Evolutionary conservation across 1,140 invertebrate genomes (phyloP).

Genomic region (Carcinoscorpius rotundicauda): DNA sequence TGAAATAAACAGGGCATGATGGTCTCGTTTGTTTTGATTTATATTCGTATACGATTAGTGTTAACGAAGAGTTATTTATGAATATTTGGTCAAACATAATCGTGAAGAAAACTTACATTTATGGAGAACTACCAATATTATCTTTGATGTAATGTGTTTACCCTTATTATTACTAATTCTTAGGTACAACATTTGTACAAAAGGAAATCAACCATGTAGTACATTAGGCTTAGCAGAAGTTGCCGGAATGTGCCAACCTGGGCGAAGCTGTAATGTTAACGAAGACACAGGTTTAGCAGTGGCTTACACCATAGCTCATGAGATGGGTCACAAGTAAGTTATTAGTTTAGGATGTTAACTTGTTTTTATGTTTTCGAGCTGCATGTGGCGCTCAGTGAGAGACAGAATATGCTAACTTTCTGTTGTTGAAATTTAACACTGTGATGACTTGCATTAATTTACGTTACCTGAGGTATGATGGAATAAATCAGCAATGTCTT

Average conservation of each 20-base stretch:
- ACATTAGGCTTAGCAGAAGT: slow-evolving; percentile 79
- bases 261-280: slow-evolving; percentile 76
- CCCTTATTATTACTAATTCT: slow-evolving; percentile 14
- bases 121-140: not conserved
- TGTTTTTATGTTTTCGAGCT: no score
- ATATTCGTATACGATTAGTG: no score
- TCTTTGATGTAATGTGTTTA: slow-evolving; percentile 6
- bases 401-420: no score
- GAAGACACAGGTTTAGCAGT: slow-evolving; percentile 83
- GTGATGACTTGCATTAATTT: no score
- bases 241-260: slow-evolving; percentile 77
- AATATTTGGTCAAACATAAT: no score
- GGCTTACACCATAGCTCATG: slow-evolving; percentile 84
- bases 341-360: not conserved
- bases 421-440: no score
- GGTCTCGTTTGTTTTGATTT: no score
- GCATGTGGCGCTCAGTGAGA: no score
- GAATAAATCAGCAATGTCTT: slow-evolving; percentile 16
- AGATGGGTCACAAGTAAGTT: slow-evolving; percentile 82
- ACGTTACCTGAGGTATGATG: no score
- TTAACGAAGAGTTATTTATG: no score
- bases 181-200: slow-evolving; percentile 71
- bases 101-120: no score
- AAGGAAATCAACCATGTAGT: slow-evolving; percentile 58
- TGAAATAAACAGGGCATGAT: no score